Base-by-base conservation (phyloP, 2,113 vertebrate genomes). In the Ceuthmochares aereus region DNA sequence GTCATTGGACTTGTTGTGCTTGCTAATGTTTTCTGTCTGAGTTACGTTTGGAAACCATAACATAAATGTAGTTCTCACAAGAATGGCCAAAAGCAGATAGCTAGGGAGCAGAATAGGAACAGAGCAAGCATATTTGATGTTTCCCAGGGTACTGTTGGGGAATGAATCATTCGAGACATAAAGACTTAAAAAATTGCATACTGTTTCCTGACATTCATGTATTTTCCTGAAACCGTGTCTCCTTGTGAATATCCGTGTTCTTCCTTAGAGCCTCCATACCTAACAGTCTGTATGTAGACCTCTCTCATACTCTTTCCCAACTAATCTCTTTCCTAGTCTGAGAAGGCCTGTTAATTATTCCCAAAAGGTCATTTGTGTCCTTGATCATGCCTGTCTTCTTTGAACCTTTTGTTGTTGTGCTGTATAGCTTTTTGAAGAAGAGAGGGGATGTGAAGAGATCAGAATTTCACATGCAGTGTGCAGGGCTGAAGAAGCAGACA, bases 1-100 rank as follows among this genome's bases (percentile, higher is more conserved):
- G 20, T 40, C 73, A 37, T 1, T 60, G 3, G 26, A 7, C 29
- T 68, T 68, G 37, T 79, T 90, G 42, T 34, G 12, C 1, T 0
- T 67, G 27, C 47, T 52, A 16, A 22, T 0, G 0, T 84, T 0
- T 0, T 42, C 37, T 63, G 34, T 72, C 47, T 87, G 36, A 92
- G 26, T 37, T 4, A 1, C 23, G 4, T 37, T 64, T 85, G 75
- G 62, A 86, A 83, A 72, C 22, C 0, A 0, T 37, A 10, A 47
- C 2, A 7, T 56, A 82, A 94, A 67, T 45, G 21, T 78, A 20
- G 4, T 62, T 92, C 49, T 64, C 67, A 56, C 10, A 55, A 25
- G 37, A 18, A 14, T 59, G 40, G 47, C 32, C 47, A 55, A 91
- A 79, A 92, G 47, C 52, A 91, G 32, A 45, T 26, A 47, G 42